Evolutionary conservation across 2,888 invertebrate genomes (phyloP), one percentile per base, ranked within the genome.

Genomic region (Aphodius sticticus): DNA sequence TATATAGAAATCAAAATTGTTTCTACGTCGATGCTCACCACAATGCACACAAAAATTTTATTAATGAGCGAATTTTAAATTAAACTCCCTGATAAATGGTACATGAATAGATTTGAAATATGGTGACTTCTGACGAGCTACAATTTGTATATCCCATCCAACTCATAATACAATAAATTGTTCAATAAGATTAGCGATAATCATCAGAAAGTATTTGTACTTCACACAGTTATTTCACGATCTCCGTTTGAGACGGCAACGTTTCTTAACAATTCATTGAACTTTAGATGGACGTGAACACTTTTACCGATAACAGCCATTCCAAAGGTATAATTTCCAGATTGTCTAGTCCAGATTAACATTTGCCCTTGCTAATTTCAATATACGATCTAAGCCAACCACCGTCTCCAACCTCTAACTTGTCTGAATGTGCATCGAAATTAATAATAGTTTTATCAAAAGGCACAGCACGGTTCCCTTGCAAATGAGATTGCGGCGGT

Each of bases 401-500:
- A 53, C 53, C 53, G 26, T 26, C 26, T 26, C 26, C 26, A 3
- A 2, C 26, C 26, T 26, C 26, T 3, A 26, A 26, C 26, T 26
- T 26, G 26, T 26, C 26, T 26, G 26, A 26, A 3, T 26, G 26
- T 26, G 26, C 26, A 26, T 26, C 26, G 26, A 26, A 26, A 26
- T 26, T 26, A 26, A 26, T 26, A 26, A 26, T 26, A 26, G 26
- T 26, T 26, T 26, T 26, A 26, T 26, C 26, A 26, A 26, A 26
- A 26, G 53, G 53, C 53, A 53, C 12, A 12, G 53, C 53, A 9
- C 53, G 9, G 53, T 53, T 12, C 53, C 53, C 53, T 53, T 53
- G 53, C 71, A 71, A 37, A 74, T 37, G 26, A 74, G 74, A 74
- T 74, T 74, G 74, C 9, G 74, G 36, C 37, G 35, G 74, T 26